Percentiles rank a stretch among this genome's conserved stretches.
Conservation (phyloP, 1,140 invertebrate species). For the Cherax destructor region DNA sequence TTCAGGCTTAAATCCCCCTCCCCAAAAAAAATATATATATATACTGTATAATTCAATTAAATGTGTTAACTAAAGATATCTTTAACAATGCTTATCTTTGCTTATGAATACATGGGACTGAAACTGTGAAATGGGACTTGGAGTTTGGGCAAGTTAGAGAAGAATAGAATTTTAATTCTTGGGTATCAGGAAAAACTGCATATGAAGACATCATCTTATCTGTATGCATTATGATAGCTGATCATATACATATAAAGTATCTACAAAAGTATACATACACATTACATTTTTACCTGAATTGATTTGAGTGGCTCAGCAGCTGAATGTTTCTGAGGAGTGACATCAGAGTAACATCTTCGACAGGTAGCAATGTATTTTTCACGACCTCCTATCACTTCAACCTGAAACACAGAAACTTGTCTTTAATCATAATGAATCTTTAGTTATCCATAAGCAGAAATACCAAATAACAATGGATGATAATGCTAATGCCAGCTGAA, state of each 20-base stretch:
- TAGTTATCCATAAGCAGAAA: neutral
- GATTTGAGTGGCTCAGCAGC: neutral
- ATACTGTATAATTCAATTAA: no score
- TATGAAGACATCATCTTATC: neutral
- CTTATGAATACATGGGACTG: no score
- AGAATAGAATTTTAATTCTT: neutral
- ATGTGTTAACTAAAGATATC: no score
- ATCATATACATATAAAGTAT: neutral
- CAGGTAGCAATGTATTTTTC: constrained; percentile 82
- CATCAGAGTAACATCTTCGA: constrained; percentile 77
- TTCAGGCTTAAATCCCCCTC: no score
- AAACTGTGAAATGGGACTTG: no score
- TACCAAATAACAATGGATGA: no score
- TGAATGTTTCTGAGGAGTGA: constrained; percentile 12
- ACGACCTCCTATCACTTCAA: constrained; percentile 81
- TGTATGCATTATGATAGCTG: no score
- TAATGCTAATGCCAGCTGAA: no score
- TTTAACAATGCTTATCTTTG: no score
- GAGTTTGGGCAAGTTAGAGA: neutral
- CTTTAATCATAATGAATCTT: neutral
- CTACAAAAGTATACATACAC: neutral
- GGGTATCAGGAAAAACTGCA: neutral
- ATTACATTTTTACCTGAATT: neutral
- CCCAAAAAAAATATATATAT: no score
- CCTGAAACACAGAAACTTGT: constrained; percentile 73